Conservation (phyloP, 2,113 vertebrate genomes). For the Dendrocopos noguchii region DNA sequence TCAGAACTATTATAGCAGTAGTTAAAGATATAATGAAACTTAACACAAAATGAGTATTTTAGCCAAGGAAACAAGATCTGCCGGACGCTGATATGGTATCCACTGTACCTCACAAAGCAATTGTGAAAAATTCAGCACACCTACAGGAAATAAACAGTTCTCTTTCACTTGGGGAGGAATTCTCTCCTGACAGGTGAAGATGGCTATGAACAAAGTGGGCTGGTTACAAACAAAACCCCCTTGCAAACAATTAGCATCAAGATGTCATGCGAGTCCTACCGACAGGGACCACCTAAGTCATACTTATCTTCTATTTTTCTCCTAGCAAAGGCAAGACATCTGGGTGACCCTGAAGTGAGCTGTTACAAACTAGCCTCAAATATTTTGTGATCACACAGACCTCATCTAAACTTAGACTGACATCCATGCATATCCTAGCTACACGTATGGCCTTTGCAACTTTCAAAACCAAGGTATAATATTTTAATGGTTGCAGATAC, state of each 20-base stretch:
- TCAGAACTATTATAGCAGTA: neutral
- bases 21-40: neutral
- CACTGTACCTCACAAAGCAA: neutral
- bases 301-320: neutral
- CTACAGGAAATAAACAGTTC: neutral
- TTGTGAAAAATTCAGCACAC: neutral
- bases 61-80: neutral
- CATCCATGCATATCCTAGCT: neutral
- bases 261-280: too few relatives aligned
- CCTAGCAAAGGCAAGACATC: neutral
- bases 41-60: slow-evolving; percentile 7
- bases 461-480: neutral
- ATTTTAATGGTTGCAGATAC: neutral
- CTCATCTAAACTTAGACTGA: neutral
- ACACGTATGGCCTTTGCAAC: neutral
- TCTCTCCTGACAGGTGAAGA: neutral
- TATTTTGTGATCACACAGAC: neutral
- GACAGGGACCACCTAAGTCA: neutral
- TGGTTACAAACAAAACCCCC: neutral
- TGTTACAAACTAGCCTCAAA: neutral
- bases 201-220: neutral
- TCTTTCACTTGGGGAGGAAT: neutral
- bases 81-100: neutral
- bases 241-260: neutral
- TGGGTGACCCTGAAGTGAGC: neutral